Base-by-base conservation (phyloP, 1,140 invertebrate genomes). In the Drosophila takahashii region DNA sequence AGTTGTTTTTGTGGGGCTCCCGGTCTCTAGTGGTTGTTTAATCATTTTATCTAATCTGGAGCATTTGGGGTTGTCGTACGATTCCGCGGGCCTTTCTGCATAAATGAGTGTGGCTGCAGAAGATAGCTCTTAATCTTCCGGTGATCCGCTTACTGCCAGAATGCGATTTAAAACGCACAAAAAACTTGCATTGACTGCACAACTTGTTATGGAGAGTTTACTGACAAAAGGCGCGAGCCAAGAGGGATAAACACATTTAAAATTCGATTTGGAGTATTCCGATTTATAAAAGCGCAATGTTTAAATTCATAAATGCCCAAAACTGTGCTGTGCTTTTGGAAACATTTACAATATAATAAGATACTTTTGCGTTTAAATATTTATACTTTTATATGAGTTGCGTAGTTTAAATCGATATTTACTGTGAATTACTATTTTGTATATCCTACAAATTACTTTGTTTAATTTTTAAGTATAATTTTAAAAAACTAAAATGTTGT, bases 21-120 rank as follows among this genome's bases (percentile, higher is more conserved):
- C 52, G 69, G 52, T 39, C 37, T 44, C 58, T 76, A 61, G 58
- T 73, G 48, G 34, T 69, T 89, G 75, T 77, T 77, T 83, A 77
- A 83, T 79, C 84, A 66, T 56, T 74, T 73, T 89, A 87, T 87
- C 84, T 87, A 89, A 87, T 87, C 83, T 72, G 56, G 16, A 42
- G 41, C 59, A 34, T 51, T 64, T 58, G 44, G 48, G 83, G 64
- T 60, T 65, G 53, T 52, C 66, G 58, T 26, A 27, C 51, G 9
- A n/a, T 22, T 51, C 22, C 42, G 29, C 39, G 37, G 36, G 15
- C 13, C 8, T n/a, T 48, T 45, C 36, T 16, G 15, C 26, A 27
- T n/a, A 48, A 15, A 34, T 18, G 22, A 41, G 42, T 36, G 34
- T 59, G 36, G 26, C 59, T 66, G 42, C 16, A 18, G 10, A 26